These are phyloP conservation scores for Neolamprologus caudopunctatus DNA, from an alignment of 2,113 vertebrate genomes.

Conservation along the genomic window DNA sequence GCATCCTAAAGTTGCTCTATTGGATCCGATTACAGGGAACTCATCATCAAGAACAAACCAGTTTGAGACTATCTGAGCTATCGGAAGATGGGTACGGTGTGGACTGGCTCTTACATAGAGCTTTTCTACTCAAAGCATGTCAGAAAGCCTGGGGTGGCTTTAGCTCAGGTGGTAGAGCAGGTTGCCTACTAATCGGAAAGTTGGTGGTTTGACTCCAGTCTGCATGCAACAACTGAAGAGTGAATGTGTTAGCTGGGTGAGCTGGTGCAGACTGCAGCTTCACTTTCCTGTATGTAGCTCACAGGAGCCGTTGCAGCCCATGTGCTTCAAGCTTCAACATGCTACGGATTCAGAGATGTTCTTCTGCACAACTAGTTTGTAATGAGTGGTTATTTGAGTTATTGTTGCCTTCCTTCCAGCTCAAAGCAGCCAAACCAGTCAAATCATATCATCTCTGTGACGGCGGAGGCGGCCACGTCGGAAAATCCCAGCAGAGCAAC, in stretches of 20 bases:
- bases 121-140: neutral
- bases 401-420: neutral
- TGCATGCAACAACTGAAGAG: neutral
- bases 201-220: neutral
- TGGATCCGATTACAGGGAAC: neutral
- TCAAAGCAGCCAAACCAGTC: neutral
- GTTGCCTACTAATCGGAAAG: neutral
- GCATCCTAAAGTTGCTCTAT: neutral
- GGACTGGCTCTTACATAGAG: neutral
- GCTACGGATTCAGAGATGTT: neutral
- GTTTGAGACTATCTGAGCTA: neutral
- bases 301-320: neutral
- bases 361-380: neutral
- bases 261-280: neutral
- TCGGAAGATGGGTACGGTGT: neutral
- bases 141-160: neutral
- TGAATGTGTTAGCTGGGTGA: neutral
- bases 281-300: neutral
- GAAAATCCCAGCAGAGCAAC: neutral
- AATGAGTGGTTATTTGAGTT: neutral
- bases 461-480: rapidly evolving
- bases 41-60: neutral
- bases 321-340: neutral
- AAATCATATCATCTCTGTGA: neutral
- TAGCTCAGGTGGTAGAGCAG: neutral